Percentiles rank a stretch among this genome's conserved stretches.
These are phyloP conservation scores for Porites cylindrica DNA, from an alignment of 92 coral and sea anemone species.

Conservation along the genomic window DNA sequence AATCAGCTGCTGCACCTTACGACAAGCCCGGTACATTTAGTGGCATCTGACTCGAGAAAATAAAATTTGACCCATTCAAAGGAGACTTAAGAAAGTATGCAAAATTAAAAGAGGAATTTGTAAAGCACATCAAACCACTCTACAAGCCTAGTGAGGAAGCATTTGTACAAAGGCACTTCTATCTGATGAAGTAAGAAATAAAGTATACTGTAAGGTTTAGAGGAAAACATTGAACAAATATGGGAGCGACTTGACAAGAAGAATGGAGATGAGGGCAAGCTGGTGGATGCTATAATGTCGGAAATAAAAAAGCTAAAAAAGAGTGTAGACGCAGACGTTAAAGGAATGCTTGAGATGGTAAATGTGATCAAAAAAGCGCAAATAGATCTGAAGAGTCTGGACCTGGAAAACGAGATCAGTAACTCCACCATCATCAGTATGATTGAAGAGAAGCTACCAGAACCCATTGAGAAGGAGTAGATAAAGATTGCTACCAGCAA, in stretches of 20 bases:
- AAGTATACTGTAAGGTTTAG: neutral
- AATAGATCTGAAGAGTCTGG: slow-evolving; percentile 20
- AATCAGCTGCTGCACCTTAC: neutral
- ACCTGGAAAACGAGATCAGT: slow-evolving; percentile 20
- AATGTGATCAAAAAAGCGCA: slow-evolving; percentile 4
- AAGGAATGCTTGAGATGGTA: slow-evolving; percentile 14
- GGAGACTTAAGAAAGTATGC: slow-evolving; percentile 14
- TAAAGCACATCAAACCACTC: slow-evolving; percentile 24
- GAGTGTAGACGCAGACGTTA: slow-evolving; percentile 4
- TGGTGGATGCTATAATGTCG: slow-evolving; percentile 22
- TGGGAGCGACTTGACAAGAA: slow-evolving; percentile 21
- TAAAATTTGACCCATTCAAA: slow-evolving; percentile 14
- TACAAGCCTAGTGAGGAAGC: slow-evolving; percentile 13
- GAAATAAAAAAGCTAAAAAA: slow-evolving; percentile 5
- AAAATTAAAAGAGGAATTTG: slow-evolving; percentile 19
- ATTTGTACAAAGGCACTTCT: slow-evolving; percentile 1
- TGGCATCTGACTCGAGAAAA: slow-evolving; percentile 8
- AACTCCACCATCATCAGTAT: slow-evolving; percentile 26
- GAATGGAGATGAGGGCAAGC: slow-evolving; percentile 12
- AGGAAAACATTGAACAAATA: slow-evolving; percentile 5
- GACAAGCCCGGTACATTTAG: neutral
- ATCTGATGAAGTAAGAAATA: slow-evolving; percentile 6
- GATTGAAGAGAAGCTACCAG: slow-evolving; percentile 9
- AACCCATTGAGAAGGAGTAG: neutral
- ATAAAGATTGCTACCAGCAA: slow-evolving; percentile 2